Conservation (phyloP, 1,140 invertebrate species). For the Macrotrachela quadricornifera region DNA sequence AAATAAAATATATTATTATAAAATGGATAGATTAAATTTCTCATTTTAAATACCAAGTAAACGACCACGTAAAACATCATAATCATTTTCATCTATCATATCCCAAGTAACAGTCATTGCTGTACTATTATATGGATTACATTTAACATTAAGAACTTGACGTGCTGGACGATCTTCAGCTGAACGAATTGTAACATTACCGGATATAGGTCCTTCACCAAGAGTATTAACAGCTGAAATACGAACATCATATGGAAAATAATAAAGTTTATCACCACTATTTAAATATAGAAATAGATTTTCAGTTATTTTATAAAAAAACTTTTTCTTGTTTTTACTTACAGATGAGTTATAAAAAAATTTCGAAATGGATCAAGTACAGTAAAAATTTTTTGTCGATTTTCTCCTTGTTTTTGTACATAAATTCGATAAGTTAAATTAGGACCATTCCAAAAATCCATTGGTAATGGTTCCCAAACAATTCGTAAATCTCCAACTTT, state of each 20-base stretch:
- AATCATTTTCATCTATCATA: constrained; percentile 4
- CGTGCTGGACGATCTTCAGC: constrained; percentile 43
- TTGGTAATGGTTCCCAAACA: constrained; percentile 41
- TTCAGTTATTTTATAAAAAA: no score
- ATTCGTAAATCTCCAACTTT: constrained; percentile 81
- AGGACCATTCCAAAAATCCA: constrained; percentile 5
- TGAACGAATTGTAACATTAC: constrained; percentile 55
- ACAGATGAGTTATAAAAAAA: background rate
- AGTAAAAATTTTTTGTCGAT: background rate
- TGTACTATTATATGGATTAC: constrained; percentile 9
- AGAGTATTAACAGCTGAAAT: constrained; percentile 54
- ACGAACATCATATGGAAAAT: constrained; percentile 67
- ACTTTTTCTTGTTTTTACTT: no score
- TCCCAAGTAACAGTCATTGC: constrained; percentile 10
- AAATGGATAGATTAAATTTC: no score
- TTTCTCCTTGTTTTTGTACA: background rate
- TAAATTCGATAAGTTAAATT: constrained; percentile 1
- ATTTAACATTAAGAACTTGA: constrained; percentile 5
- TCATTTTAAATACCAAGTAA: background rate
- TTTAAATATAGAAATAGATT: background rate
- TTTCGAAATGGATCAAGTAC: background rate
- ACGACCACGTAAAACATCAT: constrained; percentile 2
- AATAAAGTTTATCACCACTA: constrained; percentile 36
- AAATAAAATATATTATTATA: no score
- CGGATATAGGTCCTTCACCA: constrained; percentile 53